Base-by-base conservation (phyloP, 2,113 vertebrate genomes). In the Camelus dromedarius region DNA sequence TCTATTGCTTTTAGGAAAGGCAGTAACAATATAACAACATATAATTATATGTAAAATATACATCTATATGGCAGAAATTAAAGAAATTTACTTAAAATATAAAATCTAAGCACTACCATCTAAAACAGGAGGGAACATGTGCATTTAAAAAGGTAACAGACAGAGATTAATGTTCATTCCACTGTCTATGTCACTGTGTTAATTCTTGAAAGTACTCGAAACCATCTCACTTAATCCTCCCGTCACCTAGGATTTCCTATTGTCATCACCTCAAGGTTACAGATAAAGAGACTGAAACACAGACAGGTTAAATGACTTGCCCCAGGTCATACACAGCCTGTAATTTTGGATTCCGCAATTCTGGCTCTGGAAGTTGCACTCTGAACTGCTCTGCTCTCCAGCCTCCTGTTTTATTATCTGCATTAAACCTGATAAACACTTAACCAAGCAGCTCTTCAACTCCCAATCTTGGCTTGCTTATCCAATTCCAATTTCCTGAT, bases 61-160 rank as follows among this genome's bases (percentile, higher is more conserved):
- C 12, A 32, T 67, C 15, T 1, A 35, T n/a, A n/a, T 58, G 26
- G 28, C 28, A 80, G 42, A 76, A 58, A 73, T 83, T 62, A 92
- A 95, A 48, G 56, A 75, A 83, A 66, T 89, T 80, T 77, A 82
- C 60, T 66, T 91, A 73, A 72, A 77, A 18, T 26, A n/a, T 62
- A 46, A 94, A 89, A 11, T 35, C 38, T 77, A 76, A 86, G 30
- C 4, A 54, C 32, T 32, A 30, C 12, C 13, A 54, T 79, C 42
- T n/a, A 85, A 91, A 93, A 82, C 13, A 42, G 62, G 52, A 96
- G 50, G 28, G 58, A 75, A 79, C 52, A 48, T 46, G 79, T 85
- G 7, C 24, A 19, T 77, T 73, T 83, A 24, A 28, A 62, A 89
- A 92, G 30, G 11, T n/a, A 46, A 72, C 64, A 30, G 30, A 26